Evolutionary conservation across 2,797 vertebrate species (phyloP).

Genomic region (Triplophysa yarkandensis): DNA sequence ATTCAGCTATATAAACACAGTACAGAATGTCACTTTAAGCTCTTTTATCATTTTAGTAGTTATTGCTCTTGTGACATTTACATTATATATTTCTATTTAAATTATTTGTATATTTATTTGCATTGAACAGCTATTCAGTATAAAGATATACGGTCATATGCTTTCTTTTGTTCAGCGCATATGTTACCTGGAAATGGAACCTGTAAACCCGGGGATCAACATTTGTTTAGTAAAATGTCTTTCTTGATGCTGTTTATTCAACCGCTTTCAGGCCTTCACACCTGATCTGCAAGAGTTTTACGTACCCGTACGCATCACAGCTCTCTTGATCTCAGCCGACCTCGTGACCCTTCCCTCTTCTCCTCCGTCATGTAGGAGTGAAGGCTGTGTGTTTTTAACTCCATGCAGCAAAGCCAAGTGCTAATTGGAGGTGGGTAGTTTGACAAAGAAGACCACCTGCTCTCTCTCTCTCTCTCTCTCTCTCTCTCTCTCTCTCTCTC

Average conservation of each 20-base stretch:
- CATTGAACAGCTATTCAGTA: neutral
- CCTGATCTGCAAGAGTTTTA: constrained; percentile 5
- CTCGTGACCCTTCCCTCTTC: constrained; percentile 52
- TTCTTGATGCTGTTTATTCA: neutral
- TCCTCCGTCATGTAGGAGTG: constrained; percentile 58
- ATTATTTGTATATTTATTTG: neutral
- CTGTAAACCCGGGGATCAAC: neutral
- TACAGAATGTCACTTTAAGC: no score
- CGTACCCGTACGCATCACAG: constrained; percentile 10
- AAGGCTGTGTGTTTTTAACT: constrained; percentile 60
- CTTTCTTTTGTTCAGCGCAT: neutral
- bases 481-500: constrained; percentile 29
- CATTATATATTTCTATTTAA: neutral
- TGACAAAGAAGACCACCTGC: constrained; percentile 46
- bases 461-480: constrained; percentile 32
- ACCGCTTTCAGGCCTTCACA: neutral
- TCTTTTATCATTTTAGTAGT: neutral
- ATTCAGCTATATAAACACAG: no score
- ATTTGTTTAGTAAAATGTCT: neutral
- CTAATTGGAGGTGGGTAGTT: constrained; percentile 63
- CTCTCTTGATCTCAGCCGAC: constrained; percentile 57
- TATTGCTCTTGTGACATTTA: neutral
- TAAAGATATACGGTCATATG: neutral
- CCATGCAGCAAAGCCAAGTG: constrained; percentile 52
- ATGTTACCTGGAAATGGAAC: neutral